Base-by-base conservation (phyloP, 2,113 vertebrate genomes). In the Melanerpes formicivorus region DNA sequence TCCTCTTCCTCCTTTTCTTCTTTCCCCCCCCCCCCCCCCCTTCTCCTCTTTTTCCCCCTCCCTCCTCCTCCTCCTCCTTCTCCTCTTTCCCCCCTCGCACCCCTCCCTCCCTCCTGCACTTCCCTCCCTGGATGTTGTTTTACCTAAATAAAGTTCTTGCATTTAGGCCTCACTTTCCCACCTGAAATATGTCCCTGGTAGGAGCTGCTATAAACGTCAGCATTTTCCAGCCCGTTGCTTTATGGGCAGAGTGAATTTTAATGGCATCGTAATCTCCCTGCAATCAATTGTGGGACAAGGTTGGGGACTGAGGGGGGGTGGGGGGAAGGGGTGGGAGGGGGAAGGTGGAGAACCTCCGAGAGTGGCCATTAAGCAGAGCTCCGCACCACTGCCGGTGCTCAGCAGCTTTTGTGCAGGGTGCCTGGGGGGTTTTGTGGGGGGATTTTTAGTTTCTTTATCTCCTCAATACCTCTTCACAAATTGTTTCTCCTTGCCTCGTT, bases 161-260 rank as follows among this genome's bases (percentile, higher is more conserved):
- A 98, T 98, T 98, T 37, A 98, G 95, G 95, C 86, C 97, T 97
- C 96, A 97, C 97, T 98, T 98, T 97, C 97, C 96, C 94, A 81
- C 97, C 97, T 98, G 98, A 98, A 98, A 98, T 98, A 98, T 98
- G 97, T 97, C 97, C 97, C 97, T 98, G 97, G 97, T 98, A 98
- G 97, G 97, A 97, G 95, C 93, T 25, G 95, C 97, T 98, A 97
- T 98, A 98, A 98, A 98, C 92, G 96, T 98, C 98, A 98, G 97
- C 97, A 97, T 97, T 98, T 98, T 98, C 95, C 83, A 40, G 88
- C 89, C 93, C 65, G 87, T 96, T 98, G 95, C 91, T 98, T 98
- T 98, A 98, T 98, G 97, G 95, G 97, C 94, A 97, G 97, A 98
- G 97, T 97, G 97, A 98, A 98, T 98, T 98, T 98, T 98, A 98